These are phyloP conservation scores for Pontoporia blainvillei DNA, from an alignment of 2,113 vertebrate genomes.

Conservation along the genomic window DNA sequence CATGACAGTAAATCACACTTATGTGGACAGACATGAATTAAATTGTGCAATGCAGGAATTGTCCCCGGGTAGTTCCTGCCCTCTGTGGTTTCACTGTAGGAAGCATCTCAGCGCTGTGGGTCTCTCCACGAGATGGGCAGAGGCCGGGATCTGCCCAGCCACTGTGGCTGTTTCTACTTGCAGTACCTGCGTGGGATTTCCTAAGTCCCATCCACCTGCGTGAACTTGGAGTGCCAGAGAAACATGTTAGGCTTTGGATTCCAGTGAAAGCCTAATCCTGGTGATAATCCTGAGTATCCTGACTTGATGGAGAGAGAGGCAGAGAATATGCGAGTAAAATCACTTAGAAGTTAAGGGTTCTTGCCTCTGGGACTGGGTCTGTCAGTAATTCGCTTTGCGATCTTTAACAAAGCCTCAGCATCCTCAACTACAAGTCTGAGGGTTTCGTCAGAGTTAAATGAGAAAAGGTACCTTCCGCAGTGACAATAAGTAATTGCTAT, in stretches of 20 bases:
- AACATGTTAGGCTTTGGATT: background rate
- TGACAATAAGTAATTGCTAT: background rate
- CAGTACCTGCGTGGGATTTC: background rate
- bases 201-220: background rate
- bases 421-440: background rate
- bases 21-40: background rate
- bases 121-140: background rate
- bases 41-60: background rate
- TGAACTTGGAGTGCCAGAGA: background rate
- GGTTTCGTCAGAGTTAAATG: background rate
- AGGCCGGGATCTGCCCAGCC: background rate
- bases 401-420: background rate
- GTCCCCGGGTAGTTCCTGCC: background rate
- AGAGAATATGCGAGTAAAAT: background rate
- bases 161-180: background rate
- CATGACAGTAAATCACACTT: background rate
- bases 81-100: background rate
- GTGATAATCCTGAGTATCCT: background rate
- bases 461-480: background rate
- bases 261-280: background rate
- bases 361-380: background rate
- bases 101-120: background rate
- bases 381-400: background rate
- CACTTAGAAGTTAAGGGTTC: background rate
- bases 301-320: background rate